These are phyloP conservation scores for Ceramica pisi DNA, from an alignment of 2,888 invertebrate genomes.

Conservation along the genomic window DNA sequence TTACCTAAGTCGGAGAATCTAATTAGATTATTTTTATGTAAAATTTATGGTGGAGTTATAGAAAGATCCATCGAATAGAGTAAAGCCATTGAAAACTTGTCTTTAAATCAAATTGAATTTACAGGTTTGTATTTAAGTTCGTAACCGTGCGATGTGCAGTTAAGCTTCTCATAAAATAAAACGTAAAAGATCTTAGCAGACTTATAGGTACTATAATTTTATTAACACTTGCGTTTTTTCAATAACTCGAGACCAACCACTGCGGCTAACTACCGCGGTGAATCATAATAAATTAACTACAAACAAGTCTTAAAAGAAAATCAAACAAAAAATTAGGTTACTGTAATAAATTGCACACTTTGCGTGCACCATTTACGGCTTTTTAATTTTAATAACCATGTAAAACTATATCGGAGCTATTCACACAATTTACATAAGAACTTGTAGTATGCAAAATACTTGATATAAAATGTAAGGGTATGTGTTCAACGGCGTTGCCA, in stretches of 20 bases:
- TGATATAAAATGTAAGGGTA: constrained; percentile 54
- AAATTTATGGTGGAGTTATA: background rate
- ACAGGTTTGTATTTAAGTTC: background rate
- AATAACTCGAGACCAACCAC: constrained; percentile 3
- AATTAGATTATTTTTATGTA: background rate
- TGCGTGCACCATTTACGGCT: constrained; percentile 53
- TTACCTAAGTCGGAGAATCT: background rate
- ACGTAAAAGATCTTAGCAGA: background rate
- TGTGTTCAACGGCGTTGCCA: constrained; percentile 39
- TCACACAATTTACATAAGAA: constrained; percentile 56
- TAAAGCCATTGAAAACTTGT: no score
- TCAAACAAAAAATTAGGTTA: constrained; percentile 48
- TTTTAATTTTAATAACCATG: constrained; percentile 62
- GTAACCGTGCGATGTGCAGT: background rate
- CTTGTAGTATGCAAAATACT: constrained; percentile 60
- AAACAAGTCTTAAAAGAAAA: constrained; percentile 46
- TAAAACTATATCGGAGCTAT: constrained; percentile 52
- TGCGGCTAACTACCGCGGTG: constrained; percentile 18
- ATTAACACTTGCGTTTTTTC: constrained; percentile 5
- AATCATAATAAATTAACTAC: constrained; percentile 42
- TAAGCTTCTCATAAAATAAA: background rate
- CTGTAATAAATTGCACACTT: constrained; percentile 50
- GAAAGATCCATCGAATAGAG: no score
- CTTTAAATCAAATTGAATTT: no score
- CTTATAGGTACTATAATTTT: background rate